Base-by-base conservation (phyloP, 2,113 vertebrate species). In the Hemiprocne comata region DNA sequence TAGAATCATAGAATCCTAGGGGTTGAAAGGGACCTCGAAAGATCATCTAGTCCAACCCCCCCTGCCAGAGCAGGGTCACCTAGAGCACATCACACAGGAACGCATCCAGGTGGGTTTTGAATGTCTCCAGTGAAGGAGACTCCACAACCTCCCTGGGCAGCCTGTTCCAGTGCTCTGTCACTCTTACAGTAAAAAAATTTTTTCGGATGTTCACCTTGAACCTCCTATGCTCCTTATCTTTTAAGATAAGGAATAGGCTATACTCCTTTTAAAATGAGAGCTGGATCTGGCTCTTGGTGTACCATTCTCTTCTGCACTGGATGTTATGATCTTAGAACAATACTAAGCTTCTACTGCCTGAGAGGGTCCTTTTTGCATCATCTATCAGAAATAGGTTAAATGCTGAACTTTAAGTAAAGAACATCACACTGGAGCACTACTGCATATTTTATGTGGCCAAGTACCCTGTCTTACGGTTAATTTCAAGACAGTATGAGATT, bases 331-430 rank as follows among this genome's bases (percentile, higher is more conserved):
- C 91, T 53, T 69, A 86, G 61, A 40, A 42, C 44, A 40, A 44
- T 69, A 62, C 38, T 33, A 31, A 81, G 70, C 31, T 74, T 67
- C 61, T 77, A 6, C 50, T 80, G 31, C 54, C 93, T 77, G 54
- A 60, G 50, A 33, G 15, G 21, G 54, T 81, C 50, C 18, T 76
- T 75, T 94, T 93, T 95, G 38, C 80, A 67, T 93, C 46, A 65
- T 81, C 58, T 91, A 70, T 73, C 86, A 91, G 58, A 87, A 77
- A 53, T 6, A 40, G 53, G 44, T 72, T 92, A 88, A 92, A 93
- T 87, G 40, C 51, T 94, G 85, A 58, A 81, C 48, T 95, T 65
- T 54, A 78, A 6, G 8, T 90, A 36, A 69, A 87, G 6, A 51
- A n/a, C 28, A 65, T 62, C 58, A 70, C 62, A 28, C 31, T 40